Conservation (phyloP, 2,888 invertebrate genomes). For the Resseliella maxima region DNA sequence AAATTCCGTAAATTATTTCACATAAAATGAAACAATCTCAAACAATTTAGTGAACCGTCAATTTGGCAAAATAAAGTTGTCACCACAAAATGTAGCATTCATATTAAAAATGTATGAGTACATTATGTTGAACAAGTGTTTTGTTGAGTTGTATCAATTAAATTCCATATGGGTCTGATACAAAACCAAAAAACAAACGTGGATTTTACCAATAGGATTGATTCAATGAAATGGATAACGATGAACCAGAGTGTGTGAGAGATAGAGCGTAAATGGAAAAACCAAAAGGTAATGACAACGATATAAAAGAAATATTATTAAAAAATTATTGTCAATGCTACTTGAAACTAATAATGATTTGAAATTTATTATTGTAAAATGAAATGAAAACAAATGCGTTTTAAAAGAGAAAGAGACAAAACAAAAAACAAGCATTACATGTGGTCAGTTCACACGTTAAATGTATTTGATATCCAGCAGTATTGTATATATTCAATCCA, state of each 20-base stretch:
- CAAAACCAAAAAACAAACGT: background rate
- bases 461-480: background rate
- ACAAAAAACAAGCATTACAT: background rate
- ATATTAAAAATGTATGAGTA: background rate
- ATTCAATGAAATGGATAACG: background rate
- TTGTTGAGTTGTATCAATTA: background rate
- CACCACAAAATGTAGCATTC: background rate
- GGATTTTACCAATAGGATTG: background rate
- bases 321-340: background rate
- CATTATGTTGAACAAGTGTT: background rate
- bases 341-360: background rate
- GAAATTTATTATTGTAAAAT: background rate
- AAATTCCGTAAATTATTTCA: background rate
- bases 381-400: background rate
- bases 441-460: background rate
- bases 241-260: background rate
- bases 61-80: background rate
- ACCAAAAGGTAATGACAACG: background rate
- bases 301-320: background rate
- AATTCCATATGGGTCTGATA: background rate
- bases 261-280: too few relatives aligned
- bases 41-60: background rate
- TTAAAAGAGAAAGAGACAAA: background rate
- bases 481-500: background rate
- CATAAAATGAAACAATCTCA: background rate